phyloP scores from a whole-genome alignment of 1,140 invertebrate genomes.

The Lordiphosa clarofinis region DNA sequence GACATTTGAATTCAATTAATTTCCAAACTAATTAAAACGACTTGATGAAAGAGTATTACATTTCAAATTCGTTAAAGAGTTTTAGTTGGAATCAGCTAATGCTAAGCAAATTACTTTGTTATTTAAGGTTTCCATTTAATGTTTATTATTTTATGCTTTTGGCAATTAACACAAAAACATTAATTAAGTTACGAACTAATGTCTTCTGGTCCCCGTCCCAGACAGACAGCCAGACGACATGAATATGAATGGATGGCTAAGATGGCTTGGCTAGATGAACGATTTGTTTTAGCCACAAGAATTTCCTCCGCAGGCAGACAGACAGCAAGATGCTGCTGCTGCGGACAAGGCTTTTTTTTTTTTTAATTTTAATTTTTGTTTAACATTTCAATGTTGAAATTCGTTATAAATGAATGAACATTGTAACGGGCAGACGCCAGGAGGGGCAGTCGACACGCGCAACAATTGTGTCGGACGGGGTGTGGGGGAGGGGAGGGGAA shows the following conservation, averaged over 20 bases:
- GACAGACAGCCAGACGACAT: conserved; percentile 71
- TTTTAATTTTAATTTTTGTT: conserved; percentile 20
- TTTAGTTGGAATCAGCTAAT: no score
- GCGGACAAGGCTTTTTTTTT: conserved; percentile 27
- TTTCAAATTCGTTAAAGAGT: no score
- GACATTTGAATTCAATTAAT: no score
- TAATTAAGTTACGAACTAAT: conserved; percentile 75
- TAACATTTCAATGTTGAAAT: conserved; percentile 70
- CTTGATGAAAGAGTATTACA: no score
- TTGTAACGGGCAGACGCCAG: conserved; percentile 46
- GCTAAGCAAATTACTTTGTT: no score
- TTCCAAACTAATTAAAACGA: no score
- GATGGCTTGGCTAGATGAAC: conserved; percentile 9
- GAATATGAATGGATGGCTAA: conserved; percentile 30
- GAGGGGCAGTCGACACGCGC: conserved; percentile 24
- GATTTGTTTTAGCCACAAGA: conserved; percentile 20
- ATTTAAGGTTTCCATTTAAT: conserved; percentile 14
- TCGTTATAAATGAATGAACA: conserved; percentile 73
- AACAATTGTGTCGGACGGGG: conserved; percentile 29
- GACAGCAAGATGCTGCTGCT: conserved; percentile 11
- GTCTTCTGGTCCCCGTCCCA: conserved; percentile 58
- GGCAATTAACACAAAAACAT: conserved; percentile 74
- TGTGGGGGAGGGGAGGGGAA: no score
- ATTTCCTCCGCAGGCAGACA: conserved; percentile 36
- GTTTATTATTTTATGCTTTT: conserved; percentile 36